Conservation (phyloP, 2,797 vertebrate species). For the Oreochromis mossambicus region DNA sequence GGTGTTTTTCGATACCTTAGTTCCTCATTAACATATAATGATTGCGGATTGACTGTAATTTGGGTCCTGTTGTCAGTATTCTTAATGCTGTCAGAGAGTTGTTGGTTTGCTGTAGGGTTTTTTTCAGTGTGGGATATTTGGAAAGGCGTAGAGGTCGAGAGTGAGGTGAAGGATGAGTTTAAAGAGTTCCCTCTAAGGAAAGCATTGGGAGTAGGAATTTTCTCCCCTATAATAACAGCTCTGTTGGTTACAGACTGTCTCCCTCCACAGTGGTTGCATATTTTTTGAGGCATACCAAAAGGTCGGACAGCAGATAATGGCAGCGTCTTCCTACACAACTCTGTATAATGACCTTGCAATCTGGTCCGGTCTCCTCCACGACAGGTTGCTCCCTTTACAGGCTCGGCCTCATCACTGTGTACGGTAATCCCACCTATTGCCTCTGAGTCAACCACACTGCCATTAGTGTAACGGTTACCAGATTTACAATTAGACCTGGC, state of each 20-base stretch:
- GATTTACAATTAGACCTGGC: conserved; percentile 46
- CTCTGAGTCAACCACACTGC: conserved; percentile 77
- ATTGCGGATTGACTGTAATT: conserved; percentile 14
- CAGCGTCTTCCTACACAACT: conserved; percentile 27
- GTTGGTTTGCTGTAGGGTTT: not conserved
- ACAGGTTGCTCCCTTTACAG: not conserved
- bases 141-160: not conserved
- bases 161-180: not conserved
- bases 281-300: conserved; percentile 41
- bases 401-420: conserved; percentile 48
- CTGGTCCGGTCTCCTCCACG: not conserved
- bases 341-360: conserved; percentile 30
- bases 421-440: conserved; percentile 75
- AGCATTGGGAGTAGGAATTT: not conserved
- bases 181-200: conserved; percentile 25
- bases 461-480: conserved; percentile 67
- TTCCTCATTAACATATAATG: conserved; percentile 27
- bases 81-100: not conserved
- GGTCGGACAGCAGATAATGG: conserved; percentile 35
- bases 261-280: conserved; percentile 70
- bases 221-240: not conserved
- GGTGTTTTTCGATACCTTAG: conserved; percentile 16
- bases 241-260: conserved; percentile 37
- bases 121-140: conserved; percentile 21
- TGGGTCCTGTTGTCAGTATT: conserved; percentile 22